phyloP scores from a whole-genome alignment of 2,888 invertebrate species.

The Napeogenes sylphis region DNA sequence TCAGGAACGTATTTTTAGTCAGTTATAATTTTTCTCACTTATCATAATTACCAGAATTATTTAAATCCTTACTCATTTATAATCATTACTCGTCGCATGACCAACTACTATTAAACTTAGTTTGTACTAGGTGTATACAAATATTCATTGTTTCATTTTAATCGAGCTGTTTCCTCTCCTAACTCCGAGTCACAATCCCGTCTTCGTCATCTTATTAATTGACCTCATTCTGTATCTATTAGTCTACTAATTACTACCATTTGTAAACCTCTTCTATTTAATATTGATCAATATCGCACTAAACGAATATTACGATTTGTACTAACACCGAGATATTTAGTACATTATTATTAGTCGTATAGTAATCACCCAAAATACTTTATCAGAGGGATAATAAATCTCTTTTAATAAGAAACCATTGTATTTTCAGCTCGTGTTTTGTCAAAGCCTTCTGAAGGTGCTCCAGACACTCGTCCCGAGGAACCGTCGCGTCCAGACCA shows the following conservation, averaged over 20 bases:
- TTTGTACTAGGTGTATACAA: too few species aligned
- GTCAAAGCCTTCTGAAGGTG: constrained; percentile 45
- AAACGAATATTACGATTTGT: too few species aligned
- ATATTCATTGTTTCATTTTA: not conserved
- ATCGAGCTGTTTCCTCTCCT: constrained; percentile 23
- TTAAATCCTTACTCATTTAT: constrained; percentile 2
- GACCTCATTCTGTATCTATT: constrained; percentile 5
- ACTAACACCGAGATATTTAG: too few species aligned
- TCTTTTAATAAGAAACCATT: not conserved
- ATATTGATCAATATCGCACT: too few species aligned
- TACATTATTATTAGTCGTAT: too few species aligned
- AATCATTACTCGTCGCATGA: not conserved
- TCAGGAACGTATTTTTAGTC: not conserved
- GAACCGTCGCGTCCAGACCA: constrained; percentile 64
- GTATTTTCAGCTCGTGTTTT: constrained; percentile 56
- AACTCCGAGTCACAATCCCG: constrained; percentile 18
- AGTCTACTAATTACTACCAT: not conserved
- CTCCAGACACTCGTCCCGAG: constrained; percentile 50
- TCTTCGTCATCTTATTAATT: constrained; percentile 23
- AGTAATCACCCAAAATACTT: too few species aligned
- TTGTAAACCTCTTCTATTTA: not conserved
- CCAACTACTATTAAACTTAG: too few species aligned
- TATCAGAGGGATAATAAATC: too few species aligned
- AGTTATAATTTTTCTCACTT: not conserved
- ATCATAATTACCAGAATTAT: not conserved